Evolutionary conservation across 2,797 vertebrate species (phyloP).

Genomic region (Rhynchotus rufescens): DNA sequence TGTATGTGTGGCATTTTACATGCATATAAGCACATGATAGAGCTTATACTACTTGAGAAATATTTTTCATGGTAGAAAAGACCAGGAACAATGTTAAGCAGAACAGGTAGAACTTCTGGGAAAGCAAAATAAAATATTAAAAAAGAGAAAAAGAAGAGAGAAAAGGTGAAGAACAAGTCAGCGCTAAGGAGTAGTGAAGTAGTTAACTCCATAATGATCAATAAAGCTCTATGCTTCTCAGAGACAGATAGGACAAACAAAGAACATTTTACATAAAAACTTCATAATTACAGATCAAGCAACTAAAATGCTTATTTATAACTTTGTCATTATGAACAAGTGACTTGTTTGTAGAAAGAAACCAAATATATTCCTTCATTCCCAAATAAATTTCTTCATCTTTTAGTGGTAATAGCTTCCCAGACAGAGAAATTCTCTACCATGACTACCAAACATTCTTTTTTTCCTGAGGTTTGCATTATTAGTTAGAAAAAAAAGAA

Average conservation of each 20-base stretch:
- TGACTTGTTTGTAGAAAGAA: neutral
- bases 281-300: slow-evolving; percentile 6
- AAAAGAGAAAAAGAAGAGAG: neutral
- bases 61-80: neutral
- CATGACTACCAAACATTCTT: neutral
- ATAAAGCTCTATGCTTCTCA: neutral
- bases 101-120: neutral
- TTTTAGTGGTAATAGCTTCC: neutral
- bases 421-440: neutral
- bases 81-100: neutral
- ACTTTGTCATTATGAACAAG: neutral
- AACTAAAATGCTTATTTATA: slow-evolving; percentile 11
- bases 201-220: neutral
- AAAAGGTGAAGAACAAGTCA: neutral
- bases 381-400: neutral
- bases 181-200: neutral
- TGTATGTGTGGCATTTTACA: neutral
- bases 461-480: neutral
- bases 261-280: neutral
- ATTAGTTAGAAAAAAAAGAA: neutral
- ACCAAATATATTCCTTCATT: neutral
- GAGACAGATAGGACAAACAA: neutral
- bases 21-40: neutral
- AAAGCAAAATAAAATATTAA: neutral
- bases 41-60: neutral